These are phyloP conservation scores for Alces alces DNA, from an alignment of 2,113 vertebrate genomes.

Conservation along the genomic window DNA sequence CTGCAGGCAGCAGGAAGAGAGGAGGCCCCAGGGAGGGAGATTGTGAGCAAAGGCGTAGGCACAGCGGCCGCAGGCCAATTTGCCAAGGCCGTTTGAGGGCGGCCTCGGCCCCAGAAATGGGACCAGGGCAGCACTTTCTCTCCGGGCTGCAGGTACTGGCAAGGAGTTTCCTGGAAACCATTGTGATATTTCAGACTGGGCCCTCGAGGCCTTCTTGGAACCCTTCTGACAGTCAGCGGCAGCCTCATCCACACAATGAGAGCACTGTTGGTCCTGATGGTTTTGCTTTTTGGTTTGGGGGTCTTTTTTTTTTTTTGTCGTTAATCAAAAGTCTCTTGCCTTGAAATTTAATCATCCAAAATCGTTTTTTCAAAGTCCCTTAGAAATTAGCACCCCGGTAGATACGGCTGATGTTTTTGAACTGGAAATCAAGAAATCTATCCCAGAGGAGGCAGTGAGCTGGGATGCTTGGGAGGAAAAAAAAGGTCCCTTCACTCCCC, in stretches of 20 bases:
- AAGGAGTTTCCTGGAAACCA: constrained; percentile 36
- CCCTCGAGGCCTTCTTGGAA: neutral
- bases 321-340: neutral
- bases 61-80: rapidly evolving
- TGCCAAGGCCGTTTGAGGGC: rapidly evolving
- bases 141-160: neutral
- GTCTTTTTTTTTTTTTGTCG: neutral
- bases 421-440: neutral
- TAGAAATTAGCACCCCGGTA: neutral
- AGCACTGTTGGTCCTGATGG: neutral
- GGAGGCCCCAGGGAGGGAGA: neutral
- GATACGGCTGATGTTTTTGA: neutral
- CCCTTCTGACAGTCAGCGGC: rapidly evolving
- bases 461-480: neutral
- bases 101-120: neutral
- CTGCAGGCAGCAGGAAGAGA: neutral
- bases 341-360: neutral
- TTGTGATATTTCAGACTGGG: neutral
- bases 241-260: rapidly evolving
- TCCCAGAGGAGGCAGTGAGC: rapidly evolving
- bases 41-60: neutral
- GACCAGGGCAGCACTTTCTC: no score
- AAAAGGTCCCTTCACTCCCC: neutral
- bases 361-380: neutral
- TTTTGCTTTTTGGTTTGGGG: neutral